A percentile compares a stretch with the other conserved stretches of the same genome.
Evolutionary conservation across 2,888 invertebrate species (phyloP).

Genomic region (Spilarctia lutea): DNA sequence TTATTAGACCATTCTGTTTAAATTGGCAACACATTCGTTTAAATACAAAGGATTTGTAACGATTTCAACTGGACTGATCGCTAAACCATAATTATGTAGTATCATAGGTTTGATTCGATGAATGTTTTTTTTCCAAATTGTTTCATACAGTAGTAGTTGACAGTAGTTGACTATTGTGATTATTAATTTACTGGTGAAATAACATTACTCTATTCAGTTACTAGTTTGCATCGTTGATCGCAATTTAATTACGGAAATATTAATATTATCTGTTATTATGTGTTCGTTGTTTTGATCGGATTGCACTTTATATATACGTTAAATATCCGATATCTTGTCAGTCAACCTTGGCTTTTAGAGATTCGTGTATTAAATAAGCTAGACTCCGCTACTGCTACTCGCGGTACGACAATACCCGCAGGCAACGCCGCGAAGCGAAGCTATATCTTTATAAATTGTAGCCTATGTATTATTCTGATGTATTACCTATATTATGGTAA

Average conservation of each 20-base stretch:
- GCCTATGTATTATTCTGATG: too few relatives aligned
- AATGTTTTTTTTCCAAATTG: neutral
- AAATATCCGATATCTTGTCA: neutral
- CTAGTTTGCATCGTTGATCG: neutral
- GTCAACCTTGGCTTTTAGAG: neutral
- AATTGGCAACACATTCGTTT: too few relatives aligned
- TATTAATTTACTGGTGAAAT: neutral
- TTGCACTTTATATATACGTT: neutral
- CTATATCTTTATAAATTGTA: too few relatives aligned
- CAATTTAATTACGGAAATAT: neutral
- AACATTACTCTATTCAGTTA: too few relatives aligned
- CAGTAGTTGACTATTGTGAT: neutral
- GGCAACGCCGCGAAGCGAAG: too few relatives aligned
- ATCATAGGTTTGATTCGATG: neutral
- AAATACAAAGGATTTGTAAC: neutral
- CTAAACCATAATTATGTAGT: too few relatives aligned
- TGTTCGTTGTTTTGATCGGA: neutral
- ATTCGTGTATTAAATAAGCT: too few relatives aligned
- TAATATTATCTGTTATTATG: neutral
- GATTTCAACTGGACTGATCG: neutral
- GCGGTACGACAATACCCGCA: too few relatives aligned
- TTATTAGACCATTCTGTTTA: too few relatives aligned
- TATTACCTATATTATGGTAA: too few relatives aligned
- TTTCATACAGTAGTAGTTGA: too few relatives aligned
- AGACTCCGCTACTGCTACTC: too few relatives aligned